phyloP scores from a whole-genome alignment of 2,797 vertebrate species.

The Knipowitschia caucasica region DNA sequence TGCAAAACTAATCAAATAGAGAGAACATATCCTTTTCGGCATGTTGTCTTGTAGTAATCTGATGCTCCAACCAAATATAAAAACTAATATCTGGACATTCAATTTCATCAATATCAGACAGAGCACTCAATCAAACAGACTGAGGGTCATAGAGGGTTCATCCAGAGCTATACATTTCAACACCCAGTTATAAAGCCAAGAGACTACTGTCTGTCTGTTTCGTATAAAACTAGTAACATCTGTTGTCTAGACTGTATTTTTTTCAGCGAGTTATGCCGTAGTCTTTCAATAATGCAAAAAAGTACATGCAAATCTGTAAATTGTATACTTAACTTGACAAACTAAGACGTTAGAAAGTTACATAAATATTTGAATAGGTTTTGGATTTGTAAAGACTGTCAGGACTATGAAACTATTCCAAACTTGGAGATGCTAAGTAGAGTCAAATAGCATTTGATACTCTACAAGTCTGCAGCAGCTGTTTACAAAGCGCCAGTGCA shows the following conservation, averaged over 20 bases:
- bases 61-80: not conserved
- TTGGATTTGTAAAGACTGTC: not conserved
- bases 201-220: conserved; percentile 5
- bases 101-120: not conserved
- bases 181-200: not conserved
- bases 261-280: conserved; percentile 25
- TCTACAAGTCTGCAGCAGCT: conserved; percentile 39
- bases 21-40: not conserved
- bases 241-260: conserved; percentile 48
- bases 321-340: conserved; percentile 6
- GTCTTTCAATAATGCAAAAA: conserved; percentile 30
- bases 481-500: conserved; percentile 29
- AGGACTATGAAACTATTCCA: conserved; percentile 4
- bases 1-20: not conserved
- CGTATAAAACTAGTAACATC: conserved; percentile 4
- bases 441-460: conserved; percentile 25
- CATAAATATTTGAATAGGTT: not conserved
- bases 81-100: not conserved
- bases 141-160: conserved; percentile 1
- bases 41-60: not conserved
- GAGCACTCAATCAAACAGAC: conserved; percentile 6
- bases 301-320: conserved; percentile 13
- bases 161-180: not conserved
- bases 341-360: not conserved
- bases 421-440: conserved; percentile 11